Evolutionary conservation across 2,888 invertebrate genomes (phyloP), one percentile per base, ranked within the genome.

Genomic region (Eulithis testata): DNA sequence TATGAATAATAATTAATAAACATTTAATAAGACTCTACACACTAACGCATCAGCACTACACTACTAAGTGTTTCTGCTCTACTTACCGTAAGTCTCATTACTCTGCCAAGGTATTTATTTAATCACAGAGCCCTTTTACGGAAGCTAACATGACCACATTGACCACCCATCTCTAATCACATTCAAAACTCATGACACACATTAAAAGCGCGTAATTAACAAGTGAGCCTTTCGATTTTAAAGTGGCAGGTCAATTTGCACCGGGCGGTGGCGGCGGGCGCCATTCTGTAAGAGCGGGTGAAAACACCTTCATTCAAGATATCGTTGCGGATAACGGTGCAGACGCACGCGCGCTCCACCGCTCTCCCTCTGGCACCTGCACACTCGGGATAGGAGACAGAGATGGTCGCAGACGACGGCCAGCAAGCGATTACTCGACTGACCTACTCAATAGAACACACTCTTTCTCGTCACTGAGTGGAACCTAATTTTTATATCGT

Each of bases 381-480:
- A 40, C 14, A 12, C 9, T 40, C 9, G 0, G 0, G 11, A 53
- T 36, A 75, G 37, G 60, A 70, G 84, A 88, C 57, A 73, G 84
- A 76, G 88, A 89, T 68, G 66, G 78, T 43, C 40, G 79, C 82
- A 83, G 86, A 85, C 87, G 84, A 81, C 85, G 83, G 85, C 85
- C 85, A 81, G 88, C 87, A 86, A 88, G 84, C 86, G 83, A 90
- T 91, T 91, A 92, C 91, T 92, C 92, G 93, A 93, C 87, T 93
- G 93, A 93, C 93, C 93, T 91, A 93, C 92, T 93, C 90, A 87
- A 84, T 64, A 78, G 86, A 83, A 87, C 89, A 92, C 88, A 93
- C 94, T 94, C 94, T 94, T 94, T 94, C 94, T 94, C 90, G 89
- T 86, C 87, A 82, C 88, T 90, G 90, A 91, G 85, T 87, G 90